Base-by-base conservation (phyloP, 37 sponge, comb jelly and placozoan genomes). In the Diacarnus erythraeanus region DNA sequence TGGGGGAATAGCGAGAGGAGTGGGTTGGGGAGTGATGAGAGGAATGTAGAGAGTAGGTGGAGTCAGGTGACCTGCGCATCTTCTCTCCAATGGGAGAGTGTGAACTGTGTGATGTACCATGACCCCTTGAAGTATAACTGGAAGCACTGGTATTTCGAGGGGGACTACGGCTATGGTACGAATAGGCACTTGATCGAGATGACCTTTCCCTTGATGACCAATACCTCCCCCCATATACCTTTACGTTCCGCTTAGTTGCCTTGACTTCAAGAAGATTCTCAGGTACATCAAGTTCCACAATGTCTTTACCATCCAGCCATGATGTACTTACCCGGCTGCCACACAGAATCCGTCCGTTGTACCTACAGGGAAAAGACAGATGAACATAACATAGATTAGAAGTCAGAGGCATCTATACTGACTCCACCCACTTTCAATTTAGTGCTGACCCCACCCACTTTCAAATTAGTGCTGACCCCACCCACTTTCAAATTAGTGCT, bases 291-390 rank as follows among this genome's bases (percentile, higher is more conserved):
- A 83, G 31, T 38, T 83, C 66, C 38, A 59, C 38, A 23, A 41
- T 61, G 40, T 74, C 64, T 56, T 58, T 38, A 27, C 21, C 35
- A 42, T 59, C 65, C 4, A 74, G 57, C 71, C 72, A 83, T n/a
- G 75, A 37, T 4, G 83, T 83, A 23, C 66, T 83, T 6, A 74
- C 43, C 34, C 65, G 51, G 25, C 56, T 25, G 0, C 54, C 66
- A 29, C 40, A 75, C 35, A 83, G 61, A 27, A 35, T 34, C 1
- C 75, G 42, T 0, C 75, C 83, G 74, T 83, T 73, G 75, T 83
- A 83, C 33, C 83, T 83, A 36, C 30, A 73, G n/a, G 22, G 9
- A 29, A 31, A 6, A 30, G 10, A 69, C 37, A 69, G 10, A 64
- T 9, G n/a, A n/a, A n/a, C n/a, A n/a, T n/a, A n/a, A n/a, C n/a